Conservation (phyloP, 2,888 invertebrate genomes). For the Ochlodes sylvanus region DNA sequence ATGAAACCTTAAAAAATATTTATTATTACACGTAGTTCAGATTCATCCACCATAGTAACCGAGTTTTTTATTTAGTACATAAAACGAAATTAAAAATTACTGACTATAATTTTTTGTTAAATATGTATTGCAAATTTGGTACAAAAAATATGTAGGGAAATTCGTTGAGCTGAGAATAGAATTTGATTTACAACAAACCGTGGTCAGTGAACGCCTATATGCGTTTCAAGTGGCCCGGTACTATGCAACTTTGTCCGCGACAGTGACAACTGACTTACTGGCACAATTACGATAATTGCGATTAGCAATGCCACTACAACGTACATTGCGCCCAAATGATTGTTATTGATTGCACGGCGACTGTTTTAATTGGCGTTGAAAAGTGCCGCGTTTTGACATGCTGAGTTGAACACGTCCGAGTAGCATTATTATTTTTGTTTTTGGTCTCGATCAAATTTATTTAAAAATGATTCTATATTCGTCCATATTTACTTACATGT, state of each 20-base stretch:
- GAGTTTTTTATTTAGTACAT: too few species aligned
- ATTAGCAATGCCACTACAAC: conserved; percentile 27
- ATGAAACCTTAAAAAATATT: not conserved
- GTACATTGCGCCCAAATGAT: conserved; percentile 27
- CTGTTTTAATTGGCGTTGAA: conserved; percentile 28
- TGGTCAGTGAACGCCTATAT: conserved; percentile 5
- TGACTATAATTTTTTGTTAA: too few species aligned
- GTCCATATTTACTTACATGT: too few species aligned
- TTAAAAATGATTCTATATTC: too few species aligned
- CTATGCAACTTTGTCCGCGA: conserved; percentile 30
- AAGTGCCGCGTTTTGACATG: conserved; percentile 7
- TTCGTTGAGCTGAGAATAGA: not conserved
- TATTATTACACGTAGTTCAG: not conserved
- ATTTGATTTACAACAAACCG: not conserved
- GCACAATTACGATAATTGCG: conserved; percentile 34
- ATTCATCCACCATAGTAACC: too few species aligned
- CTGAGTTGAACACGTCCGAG: not conserved
- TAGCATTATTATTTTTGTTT: too few species aligned
- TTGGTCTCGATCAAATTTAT: too few species aligned
- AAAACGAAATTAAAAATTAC: too few species aligned
- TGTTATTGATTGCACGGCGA: conserved; percentile 18
- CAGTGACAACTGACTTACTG: conserved; percentile 28
- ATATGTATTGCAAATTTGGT: too few species aligned
- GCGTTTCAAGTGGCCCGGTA: conserved; percentile 19
- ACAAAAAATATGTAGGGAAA: too few species aligned